Evolutionary conservation across 2,797 vertebrate species (phyloP), one percentile per base, ranked within the genome.

Genomic region (Parotocinclus haroldoi): DNA sequence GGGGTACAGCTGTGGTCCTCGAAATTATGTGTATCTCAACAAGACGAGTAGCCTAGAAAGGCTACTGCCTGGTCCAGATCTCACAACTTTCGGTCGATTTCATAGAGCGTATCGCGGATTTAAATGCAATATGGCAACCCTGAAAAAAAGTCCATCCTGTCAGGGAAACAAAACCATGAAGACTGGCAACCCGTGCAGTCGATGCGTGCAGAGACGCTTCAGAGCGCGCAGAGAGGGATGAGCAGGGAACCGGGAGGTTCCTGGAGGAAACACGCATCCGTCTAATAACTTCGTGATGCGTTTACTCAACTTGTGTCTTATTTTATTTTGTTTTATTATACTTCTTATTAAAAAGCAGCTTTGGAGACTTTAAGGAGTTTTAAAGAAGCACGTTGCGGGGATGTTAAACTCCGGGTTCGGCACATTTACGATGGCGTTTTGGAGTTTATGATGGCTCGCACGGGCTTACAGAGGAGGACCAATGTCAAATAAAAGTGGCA

Each of bases 91-190:
- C 27, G 27, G 2, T 2, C 27, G 27, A n/a, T n/a, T 27, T 27
- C 27, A 27, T 5, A 27, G 27, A 27, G 27, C 27, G 5, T 27
- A 2, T 27, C 27, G 27, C 5, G 27, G 27, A 27, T 27, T 2
- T 27, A 3, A 42, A 14, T 37, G 4, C n/a, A 48, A 57, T 49
- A 42, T 66, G 63, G 63, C 63, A 66, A 66, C 63, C 63, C 14
- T 10, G n/a, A n/a, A n/a, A 44, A 0, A 5, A 1, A n/a, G 12
- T 1, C 45, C 3, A 14, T 50, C 5, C 48, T n/a, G 16, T 2
- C n/a, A 5, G n/a, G 0, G n/a, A 8, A 50, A 16, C 14, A 50
- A n/a, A n/a, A 8, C 7, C 7, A 0, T 8, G 7, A 8, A 50
- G 16, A 16, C 48, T 50, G 48, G 48, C 48, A 50, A 50, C 48